These are phyloP conservation scores for Tiliqua scincoides DNA, from an alignment of 2,113 vertebrate genomes.

Conservation along the genomic window DNA sequence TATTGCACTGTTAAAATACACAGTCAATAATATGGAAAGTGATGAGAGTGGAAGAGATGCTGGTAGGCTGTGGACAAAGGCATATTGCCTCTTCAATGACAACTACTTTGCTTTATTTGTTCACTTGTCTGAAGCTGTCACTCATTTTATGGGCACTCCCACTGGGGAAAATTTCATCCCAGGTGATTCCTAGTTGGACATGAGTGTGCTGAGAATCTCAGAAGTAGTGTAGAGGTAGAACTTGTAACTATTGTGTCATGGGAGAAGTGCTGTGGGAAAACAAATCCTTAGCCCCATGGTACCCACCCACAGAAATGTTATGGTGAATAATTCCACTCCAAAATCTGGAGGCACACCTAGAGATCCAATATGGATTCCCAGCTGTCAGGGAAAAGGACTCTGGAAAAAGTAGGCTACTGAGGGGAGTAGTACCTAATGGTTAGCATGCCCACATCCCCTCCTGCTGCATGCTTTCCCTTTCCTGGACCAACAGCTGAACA, in stretches of 20 bases:
- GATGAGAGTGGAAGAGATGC: neutral
- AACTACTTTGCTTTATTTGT: neutral
- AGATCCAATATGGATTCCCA: too few relatives aligned
- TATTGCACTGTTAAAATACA: slow-evolving; percentile 18
- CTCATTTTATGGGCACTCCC: neutral
- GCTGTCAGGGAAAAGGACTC: too few relatives aligned
- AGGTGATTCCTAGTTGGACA: neutral
- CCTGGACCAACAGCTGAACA: too few relatives aligned
- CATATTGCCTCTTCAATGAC: slow-evolving; percentile 21
- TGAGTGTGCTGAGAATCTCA: neutral
- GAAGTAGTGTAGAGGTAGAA: neutral
- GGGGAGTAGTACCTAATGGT: too few relatives aligned
- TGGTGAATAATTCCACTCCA: neutral
- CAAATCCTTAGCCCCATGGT: too few relatives aligned
- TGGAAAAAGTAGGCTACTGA: too few relatives aligned
- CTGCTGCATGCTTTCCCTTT: too few relatives aligned
- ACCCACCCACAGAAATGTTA: too few relatives aligned
- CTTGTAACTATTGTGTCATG: neutral
- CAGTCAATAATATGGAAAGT: slow-evolving; percentile 41
- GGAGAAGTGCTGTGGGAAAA: neutral
- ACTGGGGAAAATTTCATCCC: neutral
- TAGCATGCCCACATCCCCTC: too few relatives aligned
- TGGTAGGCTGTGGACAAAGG: slow-evolving; percentile 37
- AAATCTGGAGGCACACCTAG: neutral
- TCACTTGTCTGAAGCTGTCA: slow-evolving; percentile 11